Percentiles rank a stretch among this genome's conserved stretches.
Conservation (phyloP, 2,113 vertebrate species). For the Sinosuthora webbiana region DNA sequence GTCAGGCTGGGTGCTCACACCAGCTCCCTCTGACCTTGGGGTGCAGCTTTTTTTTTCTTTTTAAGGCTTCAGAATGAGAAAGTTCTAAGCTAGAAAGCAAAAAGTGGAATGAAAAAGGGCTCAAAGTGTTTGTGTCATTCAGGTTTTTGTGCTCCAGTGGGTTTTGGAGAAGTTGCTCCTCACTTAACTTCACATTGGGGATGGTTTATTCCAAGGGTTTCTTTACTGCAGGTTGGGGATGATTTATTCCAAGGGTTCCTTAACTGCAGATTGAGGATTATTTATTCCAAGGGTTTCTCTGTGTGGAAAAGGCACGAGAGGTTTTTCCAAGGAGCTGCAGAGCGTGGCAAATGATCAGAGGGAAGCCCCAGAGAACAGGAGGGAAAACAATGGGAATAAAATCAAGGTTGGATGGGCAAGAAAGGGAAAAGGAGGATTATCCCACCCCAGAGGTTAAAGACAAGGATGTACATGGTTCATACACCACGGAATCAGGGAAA, state of each 20-base stretch:
- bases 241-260: no score
- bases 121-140: background rate
- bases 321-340: background rate
- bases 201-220: no score
- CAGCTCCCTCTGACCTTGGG: background rate
- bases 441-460: background rate
- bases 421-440: background rate
- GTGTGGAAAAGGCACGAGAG: background rate
- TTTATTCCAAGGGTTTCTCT: background rate
- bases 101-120: background rate
- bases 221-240: no score
- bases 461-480: rapidly evolving
- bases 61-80: no score
- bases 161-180: background rate
- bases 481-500: rapidly evolving
- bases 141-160: background rate
- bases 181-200: background rate
- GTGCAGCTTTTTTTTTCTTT: background rate
- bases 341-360: background rate
- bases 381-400: background rate
- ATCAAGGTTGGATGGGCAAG: background rate
- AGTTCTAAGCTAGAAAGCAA: no score
- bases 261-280: background rate
- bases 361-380: background rate
- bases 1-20: background rate